Evolutionary conservation across 2,113 vertebrate genomes (phyloP).

Genomic region (Lepus americanus): DNA sequence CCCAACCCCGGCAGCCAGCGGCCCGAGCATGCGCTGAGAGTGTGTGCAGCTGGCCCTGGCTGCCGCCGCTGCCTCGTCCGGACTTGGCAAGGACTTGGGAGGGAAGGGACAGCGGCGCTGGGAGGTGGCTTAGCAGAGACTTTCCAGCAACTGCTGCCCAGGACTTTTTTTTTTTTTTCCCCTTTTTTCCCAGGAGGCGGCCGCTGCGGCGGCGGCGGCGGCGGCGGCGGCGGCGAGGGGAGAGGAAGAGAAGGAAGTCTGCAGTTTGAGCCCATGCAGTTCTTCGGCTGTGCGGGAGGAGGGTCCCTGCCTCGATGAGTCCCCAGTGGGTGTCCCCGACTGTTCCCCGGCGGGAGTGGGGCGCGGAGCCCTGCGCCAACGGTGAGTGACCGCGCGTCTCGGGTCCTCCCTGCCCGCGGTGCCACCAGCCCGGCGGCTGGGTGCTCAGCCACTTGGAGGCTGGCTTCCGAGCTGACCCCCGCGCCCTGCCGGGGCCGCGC

Average conservation of each 20-base stretch:
- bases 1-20: conserved; percentile 55
- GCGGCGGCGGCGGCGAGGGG: conserved; percentile 48
- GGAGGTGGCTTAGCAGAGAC: conserved; percentile 81
- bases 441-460: conserved; percentile 25
- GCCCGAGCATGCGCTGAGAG: conserved; percentile 85
- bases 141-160: conserved; percentile 76
- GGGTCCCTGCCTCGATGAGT: conserved; percentile 39
- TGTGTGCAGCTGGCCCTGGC: conserved; percentile 80
- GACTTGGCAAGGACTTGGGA: conserved; percentile 80
- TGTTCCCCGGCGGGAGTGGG: conserved; percentile 24
- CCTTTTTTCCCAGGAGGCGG: conserved; percentile 71
- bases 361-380: conserved; percentile 46
- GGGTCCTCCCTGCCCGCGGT: background rate
- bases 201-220: conserved; percentile 25
- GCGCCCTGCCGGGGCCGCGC: conserved; percentile 76
- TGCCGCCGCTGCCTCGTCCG: conserved; percentile 78
- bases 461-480: background rate
- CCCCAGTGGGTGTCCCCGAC: background rate
- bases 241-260: conserved; percentile 76
- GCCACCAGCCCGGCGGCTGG: background rate
- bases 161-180: conserved; percentile 38
- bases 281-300: conserved; percentile 25
- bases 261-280: conserved; percentile 32
- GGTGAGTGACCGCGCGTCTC: conserved; percentile 73
- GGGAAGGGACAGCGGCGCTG: conserved; percentile 82